Percentiles rank a stretch among this genome's conserved stretches.
Conservation (phyloP, 2,797 vertebrate species). For the Diplodus sargus region DNA sequence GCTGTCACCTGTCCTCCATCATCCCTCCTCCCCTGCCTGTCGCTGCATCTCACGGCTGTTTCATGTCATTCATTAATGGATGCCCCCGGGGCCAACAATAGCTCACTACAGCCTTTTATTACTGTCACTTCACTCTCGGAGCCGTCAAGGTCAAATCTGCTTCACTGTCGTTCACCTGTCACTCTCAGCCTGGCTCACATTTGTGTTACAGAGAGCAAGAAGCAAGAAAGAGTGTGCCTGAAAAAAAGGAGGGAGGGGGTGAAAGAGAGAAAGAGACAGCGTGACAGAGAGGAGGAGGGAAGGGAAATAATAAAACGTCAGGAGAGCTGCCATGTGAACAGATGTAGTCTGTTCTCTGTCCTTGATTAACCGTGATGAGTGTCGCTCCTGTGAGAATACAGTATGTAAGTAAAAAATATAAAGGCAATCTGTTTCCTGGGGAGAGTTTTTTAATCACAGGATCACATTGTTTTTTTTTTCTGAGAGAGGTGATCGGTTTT, state of each 20-base stretch:
- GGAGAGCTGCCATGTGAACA: constrained; percentile 74
- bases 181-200: constrained; percentile 77
- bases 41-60: constrained; percentile 75
- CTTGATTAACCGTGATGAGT: constrained; percentile 78
- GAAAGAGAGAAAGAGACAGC: constrained; percentile 51
- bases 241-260: constrained; percentile 23
- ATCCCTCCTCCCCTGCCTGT: constrained; percentile 47
- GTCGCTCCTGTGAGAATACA: constrained; percentile 58
- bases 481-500: constrained; percentile 44
- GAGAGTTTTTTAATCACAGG: constrained; percentile 59
- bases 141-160: constrained; percentile 82
- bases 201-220: constrained; percentile 71
- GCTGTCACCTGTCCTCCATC: constrained; percentile 81
- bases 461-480: constrained; percentile 43
- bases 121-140: constrained; percentile 78
- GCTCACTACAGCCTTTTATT: constrained; percentile 83
- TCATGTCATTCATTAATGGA: constrained; percentile 85
- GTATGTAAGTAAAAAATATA: constrained; percentile 67
- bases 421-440: constrained; percentile 69
- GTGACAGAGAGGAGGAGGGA: constrained; percentile 61
- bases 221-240: constrained; percentile 29
- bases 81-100: constrained; percentile 83
- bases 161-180: constrained; percentile 81
- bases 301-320: constrained; percentile 73
- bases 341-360: constrained; percentile 75